A percentile compares a stretch with the other conserved stretches of the same genome.
Evolutionary conservation across 1,140 invertebrate species (phyloP).

Genomic region (Frieseomelitta varia): DNA sequence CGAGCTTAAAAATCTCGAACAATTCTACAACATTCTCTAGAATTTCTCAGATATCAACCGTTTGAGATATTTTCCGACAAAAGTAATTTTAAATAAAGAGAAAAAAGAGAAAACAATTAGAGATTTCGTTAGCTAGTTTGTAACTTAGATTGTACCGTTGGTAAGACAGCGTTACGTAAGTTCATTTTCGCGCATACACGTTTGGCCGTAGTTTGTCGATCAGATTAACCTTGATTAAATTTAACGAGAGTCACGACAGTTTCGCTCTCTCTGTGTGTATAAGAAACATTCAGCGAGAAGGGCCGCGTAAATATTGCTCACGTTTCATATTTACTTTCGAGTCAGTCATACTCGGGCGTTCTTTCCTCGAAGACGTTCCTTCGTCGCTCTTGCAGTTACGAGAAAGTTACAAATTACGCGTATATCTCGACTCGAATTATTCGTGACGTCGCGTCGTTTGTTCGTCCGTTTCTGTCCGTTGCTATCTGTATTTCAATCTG

Average conservation of each 20-base stretch:
- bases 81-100: too few relatives aligned
- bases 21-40: too few relatives aligned
- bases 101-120: too few relatives aligned
- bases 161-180: too few relatives aligned
- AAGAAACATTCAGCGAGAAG: not conserved
- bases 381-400: not conserved
- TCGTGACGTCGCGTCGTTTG: not conserved
- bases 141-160: too few relatives aligned
- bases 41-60: too few relatives aligned
- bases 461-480: not conserved
- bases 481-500: not conserved
- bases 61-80: too few relatives aligned
- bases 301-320: not conserved
- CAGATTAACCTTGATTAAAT: not conserved
- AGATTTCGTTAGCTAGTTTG: too few relatives aligned
- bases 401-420: slow-evolving; percentile 29
- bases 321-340: slow-evolving; percentile 26
- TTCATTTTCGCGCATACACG: not conserved
- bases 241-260: not conserved
- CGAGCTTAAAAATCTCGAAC: too few relatives aligned
- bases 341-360: not conserved
- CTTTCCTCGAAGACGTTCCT: not conserved
- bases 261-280: not conserved
- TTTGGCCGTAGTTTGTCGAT: not conserved
- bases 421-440: slow-evolving; percentile 14